Evolutionary conservation across 2,113 vertebrate genomes (phyloP), one percentile per base, ranked within the genome.

Genomic region (Paedocypris sp.): DNA sequence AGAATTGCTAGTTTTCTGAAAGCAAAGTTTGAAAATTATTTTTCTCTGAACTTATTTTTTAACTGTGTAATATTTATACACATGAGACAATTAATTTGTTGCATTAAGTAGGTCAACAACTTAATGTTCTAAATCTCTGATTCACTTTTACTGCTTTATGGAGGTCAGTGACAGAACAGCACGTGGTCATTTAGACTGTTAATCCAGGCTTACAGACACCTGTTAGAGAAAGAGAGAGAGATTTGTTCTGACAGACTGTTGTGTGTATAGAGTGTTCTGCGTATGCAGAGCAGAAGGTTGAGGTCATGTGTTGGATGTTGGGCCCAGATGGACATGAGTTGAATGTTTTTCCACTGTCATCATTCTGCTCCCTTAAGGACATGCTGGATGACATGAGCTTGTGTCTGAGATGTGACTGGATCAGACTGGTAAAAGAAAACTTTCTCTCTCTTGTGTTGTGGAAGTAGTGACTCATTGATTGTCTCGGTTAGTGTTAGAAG

Each of bases 291-390:
- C 26, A 56, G 23, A 28, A 11, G 3, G 18, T 31, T 22, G 36
- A 43, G 16, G 38, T 52, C 43, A 74, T 82, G 77, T 77, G 77
- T 73, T 80, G 77, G 71, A 64, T 80, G 68, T 60, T 73, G 46
- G 71, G 65, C 1, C 52, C 72, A 11, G 28, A 47, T 62, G 12
- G 3, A 6, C 59, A 50, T 28, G 53, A 48, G 10, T 23, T 58
- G 3, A 5, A 62, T 16, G 32, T 41, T 28, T 26, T 60, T 59
- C 1, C 45, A 9, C 8, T 67, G 52, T 8, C 66, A 4, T 49
- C 36, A 2, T 15, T 73, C 62, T 58, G 54, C 25, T 38, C 60
- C 7, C 61, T 71, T 31, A 56, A 61, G 59, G 66, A 65, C 35
- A 60, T 78, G 22, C 45, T 73, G 67, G 73, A 76, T 2, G 61